A percentile compares a stretch with the other conserved stretches of the same genome.
Evolutionary conservation across 2,113 vertebrate genomes (phyloP).

Genomic region (Notothenia rossii): DNA sequence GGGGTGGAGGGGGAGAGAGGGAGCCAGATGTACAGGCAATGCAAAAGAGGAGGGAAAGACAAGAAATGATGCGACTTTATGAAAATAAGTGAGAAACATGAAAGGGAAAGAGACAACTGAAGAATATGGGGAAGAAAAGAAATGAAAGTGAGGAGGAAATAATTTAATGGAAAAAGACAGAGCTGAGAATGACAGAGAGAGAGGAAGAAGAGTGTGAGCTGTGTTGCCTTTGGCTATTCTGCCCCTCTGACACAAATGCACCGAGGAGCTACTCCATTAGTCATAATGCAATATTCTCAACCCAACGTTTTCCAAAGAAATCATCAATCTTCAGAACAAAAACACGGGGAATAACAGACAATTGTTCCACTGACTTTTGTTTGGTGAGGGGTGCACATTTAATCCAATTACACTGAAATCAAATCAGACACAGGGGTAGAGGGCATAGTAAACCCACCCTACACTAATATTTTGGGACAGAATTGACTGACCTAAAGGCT

Average conservation of each 20-base stretch:
- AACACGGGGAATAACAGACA: neutral
- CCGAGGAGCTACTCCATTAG: constrained; percentile 66
- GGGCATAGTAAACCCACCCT: neutral
- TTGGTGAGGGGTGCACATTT: constrained; percentile 13
- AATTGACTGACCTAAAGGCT: neutral
- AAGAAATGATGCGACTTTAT: constrained; percentile 37
- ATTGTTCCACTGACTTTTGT: constrained; percentile 43
- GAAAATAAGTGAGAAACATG: neutral
- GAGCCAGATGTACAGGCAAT: constrained; percentile 58
- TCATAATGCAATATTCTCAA: constrained; percentile 55
- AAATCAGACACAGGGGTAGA: constrained; percentile 14
- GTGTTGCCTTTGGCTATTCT: constrained; percentile 55
- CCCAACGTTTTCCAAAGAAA: constrained; percentile 28
- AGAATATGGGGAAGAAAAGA: neutral
- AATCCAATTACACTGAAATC: constrained; percentile 50
- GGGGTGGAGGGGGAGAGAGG: constrained; percentile 35
- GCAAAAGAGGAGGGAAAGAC: constrained; percentile 20
- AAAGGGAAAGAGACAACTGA: constrained; percentile 1
- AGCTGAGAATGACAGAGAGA: constrained; percentile 7
- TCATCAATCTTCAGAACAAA: constrained; percentile 51
- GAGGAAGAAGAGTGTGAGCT: constrained; percentile 14
- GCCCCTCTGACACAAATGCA: constrained; percentile 36
- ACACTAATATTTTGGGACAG: neutral
- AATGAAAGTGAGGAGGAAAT: neutral
- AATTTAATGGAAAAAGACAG: neutral